Percentiles rank a stretch among this genome's conserved stretches.
Conservation (phyloP, 2,113 vertebrate species). For the Sterna hirundo region DNA sequence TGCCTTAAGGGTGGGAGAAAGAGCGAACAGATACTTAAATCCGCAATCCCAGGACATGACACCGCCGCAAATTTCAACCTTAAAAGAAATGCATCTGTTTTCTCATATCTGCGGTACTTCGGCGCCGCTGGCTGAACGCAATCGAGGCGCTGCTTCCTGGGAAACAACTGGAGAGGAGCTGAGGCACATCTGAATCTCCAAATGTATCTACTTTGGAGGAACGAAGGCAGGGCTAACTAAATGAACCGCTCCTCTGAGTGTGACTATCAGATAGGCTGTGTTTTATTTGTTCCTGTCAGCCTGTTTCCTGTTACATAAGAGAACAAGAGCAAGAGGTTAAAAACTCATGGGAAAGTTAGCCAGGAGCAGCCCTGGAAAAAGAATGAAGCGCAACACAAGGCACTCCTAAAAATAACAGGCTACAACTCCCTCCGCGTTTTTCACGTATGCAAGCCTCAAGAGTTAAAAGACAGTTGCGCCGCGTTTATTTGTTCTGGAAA, state of each 20-base stretch:
- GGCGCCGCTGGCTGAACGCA: not conserved
- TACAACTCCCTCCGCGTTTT: conserved; percentile 58
- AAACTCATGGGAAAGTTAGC: conserved; percentile 87
- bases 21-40: conserved; percentile 90
- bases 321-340: conserved; percentile 88
- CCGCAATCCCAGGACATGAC: conserved; percentile 96
- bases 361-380: conserved; percentile 75
- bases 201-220: conserved; percentile 40
- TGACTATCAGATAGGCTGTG: conserved; percentile 71
- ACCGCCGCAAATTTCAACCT: conserved; percentile 33
- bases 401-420: conserved; percentile 80
- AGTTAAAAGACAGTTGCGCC: not conserved
- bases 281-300: conserved; percentile 85
- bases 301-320: conserved; percentile 85
- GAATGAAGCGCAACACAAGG: conserved; percentile 68
- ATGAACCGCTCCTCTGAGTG: conserved; percentile 64
- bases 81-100: conserved; percentile 61
- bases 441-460: not conserved
- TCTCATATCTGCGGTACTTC: conserved; percentile 20
- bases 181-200: conserved; percentile 8
- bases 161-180: not conserved
- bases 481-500: not conserved
- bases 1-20: conserved; percentile 88
- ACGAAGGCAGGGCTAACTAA: conserved; percentile 63
- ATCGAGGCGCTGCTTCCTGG: not conserved